phyloP scores from a whole-genome alignment of 2,113 vertebrate species.

The Acanthisitta chloris region DNA sequence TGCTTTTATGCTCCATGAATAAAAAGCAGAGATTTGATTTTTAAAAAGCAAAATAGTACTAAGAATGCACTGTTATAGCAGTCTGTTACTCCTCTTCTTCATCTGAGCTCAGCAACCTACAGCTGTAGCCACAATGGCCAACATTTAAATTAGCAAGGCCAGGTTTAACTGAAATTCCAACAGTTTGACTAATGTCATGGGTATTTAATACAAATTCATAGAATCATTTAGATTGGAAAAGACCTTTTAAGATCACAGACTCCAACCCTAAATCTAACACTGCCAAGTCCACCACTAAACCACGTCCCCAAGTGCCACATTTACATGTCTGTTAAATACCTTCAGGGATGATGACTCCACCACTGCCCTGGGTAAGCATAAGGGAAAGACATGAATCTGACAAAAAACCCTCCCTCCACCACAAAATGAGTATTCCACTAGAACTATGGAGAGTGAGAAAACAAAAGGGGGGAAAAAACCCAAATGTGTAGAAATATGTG shows the following conservation, averaged over 20 bases:
- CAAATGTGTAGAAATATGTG: not conserved
- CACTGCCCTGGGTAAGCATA: not conserved
- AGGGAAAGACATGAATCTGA: not conserved
- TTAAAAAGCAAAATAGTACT: not conserved
- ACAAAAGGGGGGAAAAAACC: not conserved
- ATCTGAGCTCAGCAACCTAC: not conserved
- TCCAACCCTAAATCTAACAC: not conserved
- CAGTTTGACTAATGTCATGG: not conserved
- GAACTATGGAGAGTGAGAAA: not conserved
- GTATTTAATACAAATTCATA: not conserved
- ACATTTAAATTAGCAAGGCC: not conserved
- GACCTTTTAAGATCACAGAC: not conserved
- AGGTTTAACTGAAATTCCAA: not conserved
- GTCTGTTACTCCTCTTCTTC: not conserved
- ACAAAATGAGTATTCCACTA: not conserved
- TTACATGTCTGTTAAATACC: not conserved
- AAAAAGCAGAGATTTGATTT: not conserved
- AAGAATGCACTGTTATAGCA: not conserved
- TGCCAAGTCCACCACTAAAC: not conserved
- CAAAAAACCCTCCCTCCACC: not conserved
- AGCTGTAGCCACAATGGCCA: not conserved
- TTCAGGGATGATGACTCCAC: no score
- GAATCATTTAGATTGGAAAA: not conserved
- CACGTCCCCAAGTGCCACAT: not conserved
- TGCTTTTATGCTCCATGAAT: not conserved